Base-by-base conservation (phyloP, 2,113 vertebrate species). In the Chunga burmeisteri region DNA sequence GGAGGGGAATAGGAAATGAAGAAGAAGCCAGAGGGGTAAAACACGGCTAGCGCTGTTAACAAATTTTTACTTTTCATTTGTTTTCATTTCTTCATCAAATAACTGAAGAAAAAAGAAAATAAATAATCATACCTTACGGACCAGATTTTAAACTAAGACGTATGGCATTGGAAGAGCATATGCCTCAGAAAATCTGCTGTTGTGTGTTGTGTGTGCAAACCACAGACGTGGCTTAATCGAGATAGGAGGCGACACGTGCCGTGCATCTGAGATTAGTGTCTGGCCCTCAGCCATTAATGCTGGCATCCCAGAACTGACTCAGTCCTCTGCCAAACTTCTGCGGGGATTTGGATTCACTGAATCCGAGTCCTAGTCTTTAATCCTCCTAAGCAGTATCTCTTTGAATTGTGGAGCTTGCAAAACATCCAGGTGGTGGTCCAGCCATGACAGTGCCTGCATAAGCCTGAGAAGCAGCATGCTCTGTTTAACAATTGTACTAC, bases 281-380 rank as follows among this genome's bases (percentile, higher is more conserved):
- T 98, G 98, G 98, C 98, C 71, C 55, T 73, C 86, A 93, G 98
- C 98, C 98, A 98, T 88, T 93, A 96, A 97, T 94, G 97, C 96
- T 98, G 97, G 98, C 98, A 98, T 96, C 95, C 91, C 67, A 91
- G 87, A 97, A 98, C 96, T 34, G 87, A 94, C 92, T 97, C 94
- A 95, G 63, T 95, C 81, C 90, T 97, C 89, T 98, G 98, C 98
- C 98, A 98, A 98, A 97, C 98, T 98, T 98, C 97, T 97, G 93
- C 94, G 97, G 95, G 94, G 97, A 97, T 98, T 95, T 97, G 94
- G 83, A 97, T 96, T 98, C 93, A 78, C 91, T 97, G 97, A 98
- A 98, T 98, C 97, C 21, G 58, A 96, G 96, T 97, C 90, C 75
- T 81, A 96, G 90, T 49, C 81, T 96, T 96, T 97, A 95, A 97